A percentile compares a stretch with the other conserved stretches of the same genome.
Conservation (phyloP, 1,140 invertebrate genomes). For the Philopotamus ludificatus region DNA sequence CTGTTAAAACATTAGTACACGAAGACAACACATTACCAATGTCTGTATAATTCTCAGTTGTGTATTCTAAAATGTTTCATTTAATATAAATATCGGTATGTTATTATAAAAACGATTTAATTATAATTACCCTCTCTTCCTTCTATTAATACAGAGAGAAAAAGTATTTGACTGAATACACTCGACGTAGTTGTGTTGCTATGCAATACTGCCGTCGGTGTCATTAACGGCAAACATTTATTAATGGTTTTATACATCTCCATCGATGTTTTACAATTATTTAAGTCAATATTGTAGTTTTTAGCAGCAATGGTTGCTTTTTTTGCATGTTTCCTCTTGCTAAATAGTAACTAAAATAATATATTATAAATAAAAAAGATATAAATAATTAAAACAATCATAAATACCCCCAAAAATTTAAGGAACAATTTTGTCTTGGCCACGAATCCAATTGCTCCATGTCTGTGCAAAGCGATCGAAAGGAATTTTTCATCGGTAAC, state of each 20-base stretch:
- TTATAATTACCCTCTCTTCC: constrained; percentile 48
- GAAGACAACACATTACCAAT: constrained; percentile 63
- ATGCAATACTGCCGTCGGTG: constrained; percentile 28
- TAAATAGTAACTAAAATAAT: too few species aligned
- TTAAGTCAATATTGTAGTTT: constrained; percentile 44
- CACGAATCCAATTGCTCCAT: constrained; percentile 42
- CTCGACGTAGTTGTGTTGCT: constrained; percentile 54
- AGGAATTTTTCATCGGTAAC: constrained; percentile 57
- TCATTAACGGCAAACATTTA: constrained; percentile 41
- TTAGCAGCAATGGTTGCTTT: constrained; percentile 43
- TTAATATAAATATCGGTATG: too few species aligned
- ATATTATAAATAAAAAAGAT: too few species aligned
- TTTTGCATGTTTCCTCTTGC: constrained; percentile 41
- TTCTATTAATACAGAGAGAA: constrained; percentile 56
- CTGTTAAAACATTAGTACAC: constrained; percentile 66
- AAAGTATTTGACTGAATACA: constrained; percentile 56
- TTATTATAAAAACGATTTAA: background rate
- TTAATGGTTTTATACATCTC: constrained; percentile 48
- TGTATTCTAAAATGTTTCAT: constrained; percentile 59
- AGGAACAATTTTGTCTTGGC: too few species aligned
- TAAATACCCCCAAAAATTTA: too few species aligned
- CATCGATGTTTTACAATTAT: constrained; percentile 39
- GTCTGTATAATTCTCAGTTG: constrained; percentile 61
- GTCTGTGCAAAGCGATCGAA: constrained; percentile 50
- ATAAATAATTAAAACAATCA: constrained; percentile 38